These are phyloP conservation scores for Diplosoma virens DNA, from an alignment of 23 tunicate species.

Conservation along the genomic window DNA sequence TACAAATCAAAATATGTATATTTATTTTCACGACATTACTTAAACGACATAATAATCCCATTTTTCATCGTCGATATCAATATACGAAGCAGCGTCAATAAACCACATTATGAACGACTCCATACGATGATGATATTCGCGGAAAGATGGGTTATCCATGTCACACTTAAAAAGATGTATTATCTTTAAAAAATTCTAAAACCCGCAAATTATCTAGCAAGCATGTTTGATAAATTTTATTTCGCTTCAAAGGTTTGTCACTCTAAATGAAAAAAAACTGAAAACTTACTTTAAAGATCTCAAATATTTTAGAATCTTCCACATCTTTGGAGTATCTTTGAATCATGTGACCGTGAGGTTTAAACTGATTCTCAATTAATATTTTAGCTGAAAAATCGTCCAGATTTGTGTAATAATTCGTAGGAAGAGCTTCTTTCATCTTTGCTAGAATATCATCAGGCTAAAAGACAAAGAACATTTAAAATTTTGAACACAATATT, in stretches of 20 bases:
- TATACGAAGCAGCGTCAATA: conserved; percentile 91
- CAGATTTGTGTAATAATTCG: conserved; percentile 32
- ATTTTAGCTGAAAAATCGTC: conserved; percentile 65
- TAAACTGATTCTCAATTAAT: conserved; percentile 37
- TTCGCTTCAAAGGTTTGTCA: no score
- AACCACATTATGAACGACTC: conserved; percentile 92
- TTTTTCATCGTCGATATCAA: conserved; percentile 98
- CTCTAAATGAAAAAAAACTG: no score
- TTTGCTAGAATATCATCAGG: conserved; percentile 58
- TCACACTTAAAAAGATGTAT: no score
- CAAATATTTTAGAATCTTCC: conserved; percentile 51
- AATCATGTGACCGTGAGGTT: conserved; percentile 69
- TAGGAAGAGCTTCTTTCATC: conserved; percentile 61
- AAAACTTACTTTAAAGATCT: conserved; percentile 57
- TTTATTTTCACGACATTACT: conserved; percentile 1
- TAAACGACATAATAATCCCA: conserved; percentile 92
- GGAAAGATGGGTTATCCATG: conserved; percentile 44
- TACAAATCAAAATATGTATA: no score
- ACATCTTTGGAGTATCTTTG: conserved; percentile 41
- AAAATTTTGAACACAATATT: no score
- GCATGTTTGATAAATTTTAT: no score
- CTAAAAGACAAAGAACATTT: no score
- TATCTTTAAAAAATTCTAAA: no score
- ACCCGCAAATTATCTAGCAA: no score
- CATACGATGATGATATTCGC: conserved; percentile 80